phyloP scores from a whole-genome alignment of 1,140 invertebrate species.

The Proctacanthus coquilletti region DNA sequence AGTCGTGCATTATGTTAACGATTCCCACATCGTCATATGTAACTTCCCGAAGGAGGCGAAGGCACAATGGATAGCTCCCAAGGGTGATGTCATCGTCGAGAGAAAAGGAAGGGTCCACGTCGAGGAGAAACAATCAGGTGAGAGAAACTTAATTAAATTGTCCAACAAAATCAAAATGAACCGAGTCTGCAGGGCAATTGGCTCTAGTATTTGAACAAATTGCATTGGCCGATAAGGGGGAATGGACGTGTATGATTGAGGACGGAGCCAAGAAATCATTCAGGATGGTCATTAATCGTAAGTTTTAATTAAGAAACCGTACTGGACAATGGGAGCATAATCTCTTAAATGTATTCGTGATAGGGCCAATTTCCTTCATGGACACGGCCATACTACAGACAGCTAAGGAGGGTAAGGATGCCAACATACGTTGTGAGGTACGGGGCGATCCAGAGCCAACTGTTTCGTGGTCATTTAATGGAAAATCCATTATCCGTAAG shows the following conservation, averaged over 20 bases:
- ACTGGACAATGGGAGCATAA: neutral
- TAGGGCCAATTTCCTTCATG: conserved; percentile 33
- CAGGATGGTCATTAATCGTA: conserved; percentile 31
- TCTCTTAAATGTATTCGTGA: conserved; percentile 6
- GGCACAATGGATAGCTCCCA: conserved; percentile 28
- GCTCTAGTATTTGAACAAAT: conserved; percentile 31
- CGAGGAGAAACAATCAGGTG: conserved; percentile 19
- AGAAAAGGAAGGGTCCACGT: conserved; percentile 30
- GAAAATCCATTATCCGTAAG: conserved; percentile 27
- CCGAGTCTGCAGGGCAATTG: conserved; percentile 15
- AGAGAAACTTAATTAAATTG: conserved; percentile 5
- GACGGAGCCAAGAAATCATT: conserved; percentile 20
- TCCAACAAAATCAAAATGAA: conserved; percentile 22
- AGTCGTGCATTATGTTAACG: conserved; percentile 29
- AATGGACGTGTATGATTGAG: conserved; percentile 26
- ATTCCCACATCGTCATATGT: conserved; percentile 30
- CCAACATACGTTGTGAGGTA: conserved; percentile 32
- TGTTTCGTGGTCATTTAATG: conserved; percentile 32
- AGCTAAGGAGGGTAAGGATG: conserved; percentile 32
- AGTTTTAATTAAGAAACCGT: conserved; percentile 10
- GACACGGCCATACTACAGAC: conserved; percentile 30
- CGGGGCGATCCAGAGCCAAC: conserved; percentile 34
- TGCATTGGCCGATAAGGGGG: conserved; percentile 25
- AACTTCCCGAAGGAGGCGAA: conserved; percentile 16
- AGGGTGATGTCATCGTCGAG: conserved; percentile 24